Evolutionary conservation across 2,888 invertebrate genomes (phyloP).

Genomic region (Mythimna loreyi): DNA sequence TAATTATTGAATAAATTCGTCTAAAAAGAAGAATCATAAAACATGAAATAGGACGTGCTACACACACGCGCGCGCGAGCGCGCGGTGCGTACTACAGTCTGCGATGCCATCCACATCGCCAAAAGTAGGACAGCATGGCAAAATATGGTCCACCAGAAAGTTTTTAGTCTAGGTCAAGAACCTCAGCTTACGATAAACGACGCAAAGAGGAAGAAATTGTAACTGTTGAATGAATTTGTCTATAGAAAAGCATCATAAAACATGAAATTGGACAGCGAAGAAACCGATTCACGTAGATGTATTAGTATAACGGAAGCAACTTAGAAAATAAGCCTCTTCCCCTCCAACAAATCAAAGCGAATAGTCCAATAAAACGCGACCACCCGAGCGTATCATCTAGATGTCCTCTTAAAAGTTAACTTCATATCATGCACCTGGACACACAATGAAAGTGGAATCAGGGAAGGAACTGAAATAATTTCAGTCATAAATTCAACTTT

Average conservation of each 20-base stretch:
- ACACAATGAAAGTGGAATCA: slow-evolving; percentile 82
- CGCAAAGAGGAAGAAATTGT: no score
- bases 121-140: no score
- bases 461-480: slow-evolving; percentile 87
- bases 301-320: slow-evolving; percentile 48
- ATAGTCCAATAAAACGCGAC: slow-evolving; percentile 80
- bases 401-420: slow-evolving; percentile 79
- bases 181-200: no score
- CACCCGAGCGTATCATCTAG: slow-evolving; percentile 73
- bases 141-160: no score
- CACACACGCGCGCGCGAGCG: no score
- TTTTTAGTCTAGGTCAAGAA: no score
- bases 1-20: neutral
- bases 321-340: slow-evolving; percentile 64
- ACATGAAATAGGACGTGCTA: slow-evolving; percentile 19
- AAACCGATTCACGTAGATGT: slow-evolving; percentile 25
- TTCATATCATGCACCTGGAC: slow-evolving; percentile 87
- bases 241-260: slow-evolving; percentile 21
- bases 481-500: slow-evolving; percentile 89
- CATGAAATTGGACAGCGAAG: slow-evolving; percentile 12
- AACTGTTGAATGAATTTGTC: neutral
- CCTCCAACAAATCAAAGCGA: slow-evolving; percentile 79
- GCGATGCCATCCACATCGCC: no score
- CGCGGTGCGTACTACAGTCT: no score
- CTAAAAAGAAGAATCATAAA: slow-evolving; percentile 17